Conservation (phyloP, 2,797 vertebrate genomes). For the Paratrypauchen microcephalus region DNA sequence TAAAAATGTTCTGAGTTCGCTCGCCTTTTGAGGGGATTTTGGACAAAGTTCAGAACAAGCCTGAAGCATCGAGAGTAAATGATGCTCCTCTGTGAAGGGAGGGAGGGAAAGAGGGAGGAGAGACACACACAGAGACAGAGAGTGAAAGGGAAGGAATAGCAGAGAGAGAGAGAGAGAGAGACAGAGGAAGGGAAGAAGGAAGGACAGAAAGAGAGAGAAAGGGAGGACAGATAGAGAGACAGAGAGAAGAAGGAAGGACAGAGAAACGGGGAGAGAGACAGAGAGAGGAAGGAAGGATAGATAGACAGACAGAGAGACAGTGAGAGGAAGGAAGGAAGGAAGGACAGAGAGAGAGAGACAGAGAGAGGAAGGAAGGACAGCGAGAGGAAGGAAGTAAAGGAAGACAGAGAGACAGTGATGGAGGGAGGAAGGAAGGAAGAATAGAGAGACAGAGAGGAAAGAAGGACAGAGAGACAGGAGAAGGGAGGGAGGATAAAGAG, state of each 20-base stretch:
- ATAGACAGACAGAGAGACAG: neutral
- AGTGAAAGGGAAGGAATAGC: neutral
- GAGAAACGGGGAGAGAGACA: neutral
- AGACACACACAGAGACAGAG: neutral
- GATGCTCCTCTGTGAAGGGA: neutral
- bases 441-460: neutral
- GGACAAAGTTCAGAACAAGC: constrained; percentile 10
- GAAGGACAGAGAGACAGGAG: neutral
- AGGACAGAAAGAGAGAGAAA: neutral
- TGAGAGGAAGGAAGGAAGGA: no score
- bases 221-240: no score
- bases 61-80: neutral
- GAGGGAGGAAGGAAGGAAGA: no score
- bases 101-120: neutral
- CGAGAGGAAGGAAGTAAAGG: no score
- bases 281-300: no score
- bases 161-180: neutral
- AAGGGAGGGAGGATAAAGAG: no score
- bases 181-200: no score
- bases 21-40: neutral
- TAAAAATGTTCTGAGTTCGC: neutral
- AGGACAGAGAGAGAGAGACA: neutral
- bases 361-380: neutral
- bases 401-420: no score
- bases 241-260: neutral